Evolutionary conservation across 2,113 vertebrate species (phyloP).

Genomic region (Onychorhynchus coronatus): DNA sequence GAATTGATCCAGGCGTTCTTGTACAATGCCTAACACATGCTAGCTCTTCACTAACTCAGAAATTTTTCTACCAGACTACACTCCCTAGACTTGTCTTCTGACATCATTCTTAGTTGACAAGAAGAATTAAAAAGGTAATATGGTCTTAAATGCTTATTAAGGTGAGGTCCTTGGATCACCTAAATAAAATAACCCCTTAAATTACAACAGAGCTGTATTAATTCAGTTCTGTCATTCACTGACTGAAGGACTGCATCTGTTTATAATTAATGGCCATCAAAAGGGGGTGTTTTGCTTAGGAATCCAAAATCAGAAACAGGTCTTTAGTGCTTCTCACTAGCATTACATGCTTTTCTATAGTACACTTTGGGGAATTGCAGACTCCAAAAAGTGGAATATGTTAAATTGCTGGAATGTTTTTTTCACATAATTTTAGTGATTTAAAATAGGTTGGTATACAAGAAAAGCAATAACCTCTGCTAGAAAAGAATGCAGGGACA

Average conservation of each 20-base stretch:
- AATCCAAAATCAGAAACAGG: not conserved
- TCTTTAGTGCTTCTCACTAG: not conserved
- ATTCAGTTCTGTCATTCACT: not conserved
- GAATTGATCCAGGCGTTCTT: not conserved
- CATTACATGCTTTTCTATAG: not conserved
- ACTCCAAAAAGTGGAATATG: not conserved
- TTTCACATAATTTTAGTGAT: not conserved
- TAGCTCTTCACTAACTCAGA: not conserved
- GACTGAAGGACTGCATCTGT: not conserved
- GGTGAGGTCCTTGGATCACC: not conserved
- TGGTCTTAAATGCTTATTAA: not conserved
- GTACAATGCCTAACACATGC: not conserved
- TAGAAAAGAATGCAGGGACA: not conserved
- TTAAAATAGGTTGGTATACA: not conserved
- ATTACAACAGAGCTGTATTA: not conserved
- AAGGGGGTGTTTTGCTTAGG: not conserved
- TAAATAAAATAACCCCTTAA: not conserved
- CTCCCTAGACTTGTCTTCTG: not conserved
- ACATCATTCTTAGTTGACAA: not conserved
- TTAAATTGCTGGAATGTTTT: not conserved
- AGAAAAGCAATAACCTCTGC: not conserved
- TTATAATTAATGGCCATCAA: not conserved
- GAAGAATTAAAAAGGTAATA: not conserved
- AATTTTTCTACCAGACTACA: not conserved
- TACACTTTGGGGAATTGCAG: not conserved